Conservation (phyloP, 2,888 invertebrate genomes). For the Hemistola chrysoprasaria region DNA sequence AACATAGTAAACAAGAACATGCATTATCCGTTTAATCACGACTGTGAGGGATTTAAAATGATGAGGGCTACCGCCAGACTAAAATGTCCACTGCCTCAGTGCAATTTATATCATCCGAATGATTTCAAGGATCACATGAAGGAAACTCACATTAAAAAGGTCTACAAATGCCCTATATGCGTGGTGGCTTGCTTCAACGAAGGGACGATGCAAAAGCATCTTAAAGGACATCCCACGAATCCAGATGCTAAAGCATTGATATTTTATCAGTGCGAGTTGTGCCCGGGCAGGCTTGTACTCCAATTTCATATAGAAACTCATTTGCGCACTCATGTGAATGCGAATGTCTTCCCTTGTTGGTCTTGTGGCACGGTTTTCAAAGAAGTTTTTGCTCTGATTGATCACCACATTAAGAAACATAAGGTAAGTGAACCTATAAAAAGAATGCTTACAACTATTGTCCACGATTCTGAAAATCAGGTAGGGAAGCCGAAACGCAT, state of each 20-base stretch:
- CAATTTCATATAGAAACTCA: slow-evolving; percentile 57
- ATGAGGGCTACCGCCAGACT: slow-evolving; percentile 69
- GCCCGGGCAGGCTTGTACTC: slow-evolving; percentile 60
- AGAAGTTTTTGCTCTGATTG: slow-evolving; percentile 42
- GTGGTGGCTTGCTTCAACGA: slow-evolving; percentile 62
- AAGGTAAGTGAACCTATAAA: slow-evolving; percentile 29
- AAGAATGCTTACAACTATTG: slow-evolving; percentile 24
- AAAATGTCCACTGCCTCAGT: slow-evolving; percentile 54
- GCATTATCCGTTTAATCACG: slow-evolving; percentile 62
- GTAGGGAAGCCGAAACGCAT: slow-evolving; percentile 26
- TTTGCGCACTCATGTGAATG: slow-evolving; percentile 47
- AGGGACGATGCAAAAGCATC: slow-evolving; percentile 59
- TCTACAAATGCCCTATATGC: slow-evolving; percentile 69
- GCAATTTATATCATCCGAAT: slow-evolving; percentile 67
- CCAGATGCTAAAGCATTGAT: slow-evolving; percentile 35
- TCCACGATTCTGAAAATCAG: slow-evolving; percentile 26
- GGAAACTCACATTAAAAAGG: slow-evolving; percentile 61
- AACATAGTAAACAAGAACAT: slow-evolving; percentile 47
- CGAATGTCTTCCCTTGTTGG: slow-evolving; percentile 61
- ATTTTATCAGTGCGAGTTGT: slow-evolving; percentile 64
- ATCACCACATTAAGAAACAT: slow-evolving; percentile 53
- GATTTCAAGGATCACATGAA: slow-evolving; percentile 73
- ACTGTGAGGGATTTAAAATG: slow-evolving; percentile 72
- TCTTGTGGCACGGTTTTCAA: slow-evolving; percentile 50
- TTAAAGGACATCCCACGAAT: slow-evolving; percentile 38